Evolutionary conservation across 2,113 vertebrate species (phyloP), one percentile per base, ranked within the genome.

Genomic region (Cavia porcellus): DNA sequence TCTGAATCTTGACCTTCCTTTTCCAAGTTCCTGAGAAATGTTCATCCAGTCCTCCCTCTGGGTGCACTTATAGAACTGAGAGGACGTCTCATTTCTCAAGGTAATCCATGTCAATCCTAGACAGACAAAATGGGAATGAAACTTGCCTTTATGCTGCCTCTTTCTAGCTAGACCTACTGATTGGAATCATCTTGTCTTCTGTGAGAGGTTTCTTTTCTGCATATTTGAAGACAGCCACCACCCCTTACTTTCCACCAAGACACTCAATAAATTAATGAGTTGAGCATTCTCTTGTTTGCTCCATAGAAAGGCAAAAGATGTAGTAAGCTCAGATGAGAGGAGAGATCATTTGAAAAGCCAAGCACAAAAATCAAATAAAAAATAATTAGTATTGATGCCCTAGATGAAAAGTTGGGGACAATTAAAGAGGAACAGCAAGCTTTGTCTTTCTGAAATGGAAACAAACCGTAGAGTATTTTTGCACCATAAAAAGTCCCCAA

Each of bases 381-480:
- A 85, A 62, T 61, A 20, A 57, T 62, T 57, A 89, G 25, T 72
- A 84, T 6, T 35, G 35, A 79, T 14, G 14, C 19, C 32, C 0
- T 72, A 59, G 45, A 55, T 28, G 45, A 93, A 77, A 82, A 79
- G 24, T 38, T n/a, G 50, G 62, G 42, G 38, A 52, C 59, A 83
- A 70, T n/a, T 84, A 75, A 92, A 50, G 32, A 64, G 12, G 15
- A 94, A 77, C 4, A 52, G 47, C 7, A 61, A 68, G 59, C 4
- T 47, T 85, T 75, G 24, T 88, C 61, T n/a, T 91, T 61, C 50
- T 88, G 83, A 97, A 92, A 75, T 75, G 61, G 64, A 82, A 95
- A 87, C 5, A 72, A 86, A 14, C 7, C 5, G 62, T 42, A 79
- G 74, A 12, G 55, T 57, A 17, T 45, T 77, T 84, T 59, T 3